Evolutionary conservation across 2,797 vertebrate genomes (phyloP), one percentile per base, ranked within the genome.

Genomic region (Limosa lapponica): DNA sequence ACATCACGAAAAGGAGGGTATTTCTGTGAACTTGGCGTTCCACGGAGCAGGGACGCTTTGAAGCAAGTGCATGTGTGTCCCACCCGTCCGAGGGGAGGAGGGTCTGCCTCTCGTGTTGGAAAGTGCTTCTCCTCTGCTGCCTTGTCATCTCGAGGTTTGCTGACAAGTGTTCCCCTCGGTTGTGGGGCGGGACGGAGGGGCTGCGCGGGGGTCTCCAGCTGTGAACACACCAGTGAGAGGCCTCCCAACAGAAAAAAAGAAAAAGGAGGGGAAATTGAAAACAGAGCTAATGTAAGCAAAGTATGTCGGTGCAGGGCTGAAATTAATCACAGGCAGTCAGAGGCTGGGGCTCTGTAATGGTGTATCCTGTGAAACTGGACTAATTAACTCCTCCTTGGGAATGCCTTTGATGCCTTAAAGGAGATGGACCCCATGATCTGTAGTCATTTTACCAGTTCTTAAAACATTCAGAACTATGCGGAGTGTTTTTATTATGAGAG

Each of bases 401-500:
- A 97, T 96, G 96, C 75, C 93, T 94, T 93, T 94, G 92, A 92
- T 97, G 92, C 96, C 94, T 94, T 86, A 73, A 66, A 94, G 96
- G 92, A 96, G 96, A 94, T 91, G 87, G 79, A 85, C 88, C 96
- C 81, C 83, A 86, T 94, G 91, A 85, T 93, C 84, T 95, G 93
- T 62, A 97, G 89, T 95, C 89, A 89, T 96, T 94, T 96, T 97
- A 95, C 95, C 96, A 74, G 95, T 96, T 96, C 93, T 95, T 97
- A 75, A 55, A 97, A 93, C 95, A 94, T 96, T 96, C 95, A 90
- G 57, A 95, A 92, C 89, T 48, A 54, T 95, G 85, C 78, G 82
- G 90, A 95, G 86, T 93, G 96, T 92, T 93, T 93, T 97, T 96
- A 91, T 97, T 90, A 96, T 78, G 89, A 95, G 95, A 97, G 94